phyloP scores from a whole-genome alignment of 1,140 invertebrate species.

The Drosophila mojavensis region DNA sequence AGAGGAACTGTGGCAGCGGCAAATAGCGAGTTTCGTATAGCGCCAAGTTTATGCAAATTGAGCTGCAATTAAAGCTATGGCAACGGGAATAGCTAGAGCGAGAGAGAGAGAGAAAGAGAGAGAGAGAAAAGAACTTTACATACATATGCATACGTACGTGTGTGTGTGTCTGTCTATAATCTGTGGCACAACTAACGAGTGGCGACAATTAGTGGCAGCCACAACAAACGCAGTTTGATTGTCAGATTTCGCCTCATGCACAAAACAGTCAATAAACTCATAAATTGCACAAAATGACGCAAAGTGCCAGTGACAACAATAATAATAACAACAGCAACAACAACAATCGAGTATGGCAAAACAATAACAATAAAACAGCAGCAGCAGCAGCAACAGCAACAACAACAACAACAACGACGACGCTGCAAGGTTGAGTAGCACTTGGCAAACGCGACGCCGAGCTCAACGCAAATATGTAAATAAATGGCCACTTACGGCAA shows the following conservation, averaged over 20 bases:
- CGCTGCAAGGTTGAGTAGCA: conserved; percentile 55
- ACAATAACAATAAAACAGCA: conserved; percentile 70
- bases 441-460: conserved; percentile 55
- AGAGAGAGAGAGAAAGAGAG: conserved; percentile 11
- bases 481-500: conserved; percentile 77
- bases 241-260: conserved; percentile 21
- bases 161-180: not conserved
- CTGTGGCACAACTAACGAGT: conserved; percentile 38
- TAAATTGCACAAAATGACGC: conserved; percentile 73
- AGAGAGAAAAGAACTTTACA: not conserved
- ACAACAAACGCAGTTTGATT: conserved; percentile 20
- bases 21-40: conserved; percentile 6
- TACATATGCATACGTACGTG: not conserved
- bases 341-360: conserved; percentile 36
- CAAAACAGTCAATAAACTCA: conserved; percentile 63
- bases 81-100: conserved; percentile 33
- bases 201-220: conserved; percentile 71
- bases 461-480: conserved; percentile 75
- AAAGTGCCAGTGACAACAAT: conserved; percentile 50
- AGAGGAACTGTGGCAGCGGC: conserved; percentile 43
- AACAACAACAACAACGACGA: conserved; percentile 7
- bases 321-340: conserved; percentile 36
- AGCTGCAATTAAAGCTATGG: conserved; percentile 59
- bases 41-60: conserved; percentile 77
- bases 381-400: conserved; percentile 23